Evolutionary conservation across 2,888 invertebrate species (phyloP).

Genomic region (Acleris holmiana): DNA sequence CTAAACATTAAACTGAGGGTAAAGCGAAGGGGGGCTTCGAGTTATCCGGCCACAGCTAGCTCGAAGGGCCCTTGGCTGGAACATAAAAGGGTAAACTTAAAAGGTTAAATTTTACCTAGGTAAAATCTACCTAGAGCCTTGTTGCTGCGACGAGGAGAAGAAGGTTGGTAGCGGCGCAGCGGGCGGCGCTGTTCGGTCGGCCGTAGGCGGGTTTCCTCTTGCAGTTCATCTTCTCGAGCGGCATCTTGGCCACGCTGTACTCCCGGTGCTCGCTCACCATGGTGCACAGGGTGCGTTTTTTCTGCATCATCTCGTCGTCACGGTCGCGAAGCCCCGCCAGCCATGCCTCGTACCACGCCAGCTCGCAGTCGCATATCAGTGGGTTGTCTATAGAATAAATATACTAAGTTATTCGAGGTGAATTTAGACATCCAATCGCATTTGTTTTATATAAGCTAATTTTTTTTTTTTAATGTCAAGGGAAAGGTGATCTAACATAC

Average conservation of each 20-base stretch:
- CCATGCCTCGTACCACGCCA: slow-evolving; percentile 95
- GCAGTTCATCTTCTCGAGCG: slow-evolving; percentile 93
- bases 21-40: slow-evolving; percentile 59
- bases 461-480: too few relatives aligned
- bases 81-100: slow-evolving; percentile 44
- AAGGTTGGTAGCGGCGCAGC: slow-evolving; percentile 49
- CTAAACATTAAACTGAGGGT: slow-evolving; percentile 56
- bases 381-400: slow-evolving; percentile 89
- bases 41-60: slow-evolving; percentile 81
- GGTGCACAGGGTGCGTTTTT: slow-evolving; percentile 92
- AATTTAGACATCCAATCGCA: too few relatives aligned
- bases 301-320: slow-evolving; percentile 95
- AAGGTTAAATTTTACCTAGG: slow-evolving; percentile 16
- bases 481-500: too few relatives aligned
- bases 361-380: slow-evolving; percentile 93
- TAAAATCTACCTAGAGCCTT: slow-evolving; percentile 59
- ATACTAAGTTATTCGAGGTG: too few relatives aligned
- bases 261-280: slow-evolving; percentile 92
- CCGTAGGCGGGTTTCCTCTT: slow-evolving; percentile 86
- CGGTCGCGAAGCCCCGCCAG: slow-evolving; percentile 90
- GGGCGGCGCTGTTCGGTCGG: slow-evolving; percentile 58
- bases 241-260: slow-evolving; percentile 92
- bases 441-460: too few relatives aligned
- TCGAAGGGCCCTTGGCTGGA: slow-evolving; percentile 61
- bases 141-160: slow-evolving; percentile 60